phyloP scores from a whole-genome alignment of 2,113 vertebrate genomes.

The Bufo gargarizans region DNA sequence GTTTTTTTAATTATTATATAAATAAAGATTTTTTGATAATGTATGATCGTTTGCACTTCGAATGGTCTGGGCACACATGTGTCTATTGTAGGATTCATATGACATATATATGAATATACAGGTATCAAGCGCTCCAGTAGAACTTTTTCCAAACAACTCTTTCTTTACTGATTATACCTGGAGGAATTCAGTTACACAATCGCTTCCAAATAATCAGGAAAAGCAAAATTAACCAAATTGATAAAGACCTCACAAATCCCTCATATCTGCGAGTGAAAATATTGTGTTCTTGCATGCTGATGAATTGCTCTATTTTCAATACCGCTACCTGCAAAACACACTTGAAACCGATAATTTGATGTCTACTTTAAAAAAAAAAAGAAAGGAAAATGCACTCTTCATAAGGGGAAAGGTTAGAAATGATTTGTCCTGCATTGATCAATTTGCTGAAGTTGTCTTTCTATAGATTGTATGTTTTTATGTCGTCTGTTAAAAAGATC shows the following conservation, averaged over 20 bases:
- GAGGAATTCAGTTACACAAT: neutral
- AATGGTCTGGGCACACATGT: too few relatives aligned
- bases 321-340: constrained; percentile 64
- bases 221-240: constrained; percentile 42
- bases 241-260: constrained; percentile 60
- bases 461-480: constrained; percentile 73
- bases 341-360: constrained; percentile 71
- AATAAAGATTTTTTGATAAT: too few relatives aligned
- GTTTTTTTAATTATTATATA: too few relatives aligned
- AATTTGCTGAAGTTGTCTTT: constrained; percentile 79
- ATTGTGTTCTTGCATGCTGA: constrained; percentile 63
- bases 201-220: neutral
- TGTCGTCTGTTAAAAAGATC: constrained; percentile 79
- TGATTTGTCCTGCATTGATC: constrained; percentile 79
- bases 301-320: constrained; percentile 71
- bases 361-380: constrained; percentile 67
- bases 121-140: neutral
- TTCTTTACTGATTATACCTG: neutral
- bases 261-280: constrained; percentile 65
- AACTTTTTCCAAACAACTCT: neutral
- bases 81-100: too few relatives aligned
- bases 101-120: too few relatives aligned
- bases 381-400: constrained; percentile 66
- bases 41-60: too few relatives aligned
- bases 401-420: constrained; percentile 78